Conservation (phyloP, 2,797 vertebrate genomes). For the Cichlasoma orientale region DNA sequence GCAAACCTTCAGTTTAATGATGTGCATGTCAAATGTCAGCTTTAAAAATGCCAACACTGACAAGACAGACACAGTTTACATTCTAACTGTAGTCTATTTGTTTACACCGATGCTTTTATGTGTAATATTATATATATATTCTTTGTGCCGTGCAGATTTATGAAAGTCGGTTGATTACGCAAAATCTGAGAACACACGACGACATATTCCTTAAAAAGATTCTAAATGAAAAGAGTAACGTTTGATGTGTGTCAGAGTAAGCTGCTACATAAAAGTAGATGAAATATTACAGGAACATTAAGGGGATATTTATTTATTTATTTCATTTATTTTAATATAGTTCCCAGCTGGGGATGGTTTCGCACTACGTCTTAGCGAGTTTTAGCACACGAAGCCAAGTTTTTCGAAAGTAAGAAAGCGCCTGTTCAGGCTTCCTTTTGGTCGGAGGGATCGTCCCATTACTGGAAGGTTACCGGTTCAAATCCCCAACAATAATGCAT, state of each 20-base stretch:
- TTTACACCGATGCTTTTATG: background rate
- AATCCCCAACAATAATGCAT: background rate
- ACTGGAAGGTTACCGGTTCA: slow-evolving; percentile 22
- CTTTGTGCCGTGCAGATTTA: background rate
- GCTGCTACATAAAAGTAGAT: background rate
- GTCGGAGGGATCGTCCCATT: slow-evolving; percentile 27
- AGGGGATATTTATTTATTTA: background rate
- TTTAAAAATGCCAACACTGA: background rate
- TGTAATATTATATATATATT: background rate
- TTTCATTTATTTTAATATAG: background rate
- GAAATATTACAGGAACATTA: background rate
- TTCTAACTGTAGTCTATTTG: background rate
- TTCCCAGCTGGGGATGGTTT: background rate
- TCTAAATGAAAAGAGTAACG: background rate
- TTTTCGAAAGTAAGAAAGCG: background rate
- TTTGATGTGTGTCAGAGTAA: background rate
- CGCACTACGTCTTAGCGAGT: background rate
- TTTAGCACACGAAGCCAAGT: background rate
- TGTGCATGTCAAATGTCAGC: background rate
- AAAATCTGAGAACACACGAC: background rate
- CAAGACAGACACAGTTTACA: background rate
- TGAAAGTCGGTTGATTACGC: background rate
- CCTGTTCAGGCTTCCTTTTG: background rate
- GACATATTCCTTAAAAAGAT: background rate
- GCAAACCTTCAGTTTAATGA: slow-evolving; percentile 1